Evolutionary conservation across 1,140 invertebrate species (phyloP).

Genomic region (Drosophila ercepeae): DNA sequence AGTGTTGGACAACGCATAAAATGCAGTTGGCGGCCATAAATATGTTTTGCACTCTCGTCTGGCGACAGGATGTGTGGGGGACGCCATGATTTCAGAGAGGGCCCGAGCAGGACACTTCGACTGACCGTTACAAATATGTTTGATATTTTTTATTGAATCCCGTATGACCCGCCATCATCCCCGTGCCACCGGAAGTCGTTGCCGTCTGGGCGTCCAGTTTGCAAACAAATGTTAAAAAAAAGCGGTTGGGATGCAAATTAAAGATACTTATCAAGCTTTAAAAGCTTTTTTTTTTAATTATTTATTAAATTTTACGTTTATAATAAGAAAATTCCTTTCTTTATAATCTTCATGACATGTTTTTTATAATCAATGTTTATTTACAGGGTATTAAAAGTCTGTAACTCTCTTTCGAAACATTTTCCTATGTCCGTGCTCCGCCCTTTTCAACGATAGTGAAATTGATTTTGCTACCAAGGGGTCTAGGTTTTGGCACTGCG

Average conservation of each 20-base stretch:
- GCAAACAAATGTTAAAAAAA: constrained; percentile 62
- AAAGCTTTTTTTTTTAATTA: not conserved
- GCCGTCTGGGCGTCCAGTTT: constrained; percentile 35
- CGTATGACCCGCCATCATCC: constrained; percentile 27
- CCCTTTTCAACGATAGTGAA: constrained; percentile 74
- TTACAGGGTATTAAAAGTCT: constrained; percentile 1
- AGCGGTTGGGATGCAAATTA: not conserved
- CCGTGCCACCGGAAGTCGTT: constrained; percentile 52
- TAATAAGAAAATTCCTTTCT: too few relatives aligned
- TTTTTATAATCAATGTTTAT: not conserved
- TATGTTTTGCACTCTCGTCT: constrained; percentile 60
- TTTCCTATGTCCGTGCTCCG: constrained; percentile 2
- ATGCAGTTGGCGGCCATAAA: constrained; percentile 69
- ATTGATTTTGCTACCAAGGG: constrained; percentile 78
- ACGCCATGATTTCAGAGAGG: not conserved
- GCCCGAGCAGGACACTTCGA: constrained; percentile 2
- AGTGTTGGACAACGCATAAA: constrained; percentile 81
- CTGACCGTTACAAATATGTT: constrained; percentile 74
- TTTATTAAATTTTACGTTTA: not conserved
- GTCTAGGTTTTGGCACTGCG: constrained; percentile 34
- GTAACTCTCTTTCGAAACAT: not conserved
- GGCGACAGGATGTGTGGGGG: constrained; percentile 6
- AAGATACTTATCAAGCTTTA: not conserved
- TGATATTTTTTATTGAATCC: constrained; percentile 77
- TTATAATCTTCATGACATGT: too few relatives aligned